phyloP scores from a whole-genome alignment of 2,113 vertebrate genomes.

The Morone chrysops region DNA sequence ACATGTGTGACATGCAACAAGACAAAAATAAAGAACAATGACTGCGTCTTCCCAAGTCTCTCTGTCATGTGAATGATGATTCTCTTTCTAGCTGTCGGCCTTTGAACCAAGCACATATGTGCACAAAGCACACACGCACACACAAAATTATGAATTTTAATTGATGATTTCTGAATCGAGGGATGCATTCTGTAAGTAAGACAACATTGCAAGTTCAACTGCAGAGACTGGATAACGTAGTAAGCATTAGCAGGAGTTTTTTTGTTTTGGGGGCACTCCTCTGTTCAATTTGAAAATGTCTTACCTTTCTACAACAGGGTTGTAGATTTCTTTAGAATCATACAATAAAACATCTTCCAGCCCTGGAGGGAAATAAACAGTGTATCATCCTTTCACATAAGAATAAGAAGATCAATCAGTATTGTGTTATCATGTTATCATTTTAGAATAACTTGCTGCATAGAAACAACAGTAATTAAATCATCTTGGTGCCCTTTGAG shows the following conservation, averaged over 20 bases:
- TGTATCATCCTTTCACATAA: background rate
- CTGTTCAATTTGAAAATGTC: slow-evolving; percentile 14
- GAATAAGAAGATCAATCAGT: slow-evolving; percentile 19
- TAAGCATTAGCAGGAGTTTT: background rate
- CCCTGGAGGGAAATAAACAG: slow-evolving; percentile 16
- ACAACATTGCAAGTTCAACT: background rate
- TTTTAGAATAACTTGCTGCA: slow-evolving; percentile 26
- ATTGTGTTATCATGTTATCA: slow-evolving; percentile 25
- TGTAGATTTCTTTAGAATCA: slow-evolving; percentile 6
- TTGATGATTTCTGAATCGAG: slow-evolving; percentile 11
- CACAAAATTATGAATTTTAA: background rate
- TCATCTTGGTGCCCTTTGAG: slow-evolving; percentile 23
- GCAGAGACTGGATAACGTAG: background rate
- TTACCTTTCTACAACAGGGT: no score
- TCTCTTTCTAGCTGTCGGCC: slow-evolving; percentile 24
- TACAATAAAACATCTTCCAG: slow-evolving; percentile 6
- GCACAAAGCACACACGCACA: background rate
- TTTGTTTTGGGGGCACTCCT: background rate
- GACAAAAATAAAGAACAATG: slow-evolving; percentile 38
- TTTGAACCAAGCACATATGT: slow-evolving; percentile 21
- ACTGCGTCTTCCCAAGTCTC: slow-evolving; percentile 12
- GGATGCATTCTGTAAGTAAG: background rate
- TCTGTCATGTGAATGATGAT: slow-evolving; percentile 26
- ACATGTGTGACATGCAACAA: slow-evolving; percentile 21
- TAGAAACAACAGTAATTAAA: slow-evolving; percentile 24